Evolutionary conservation across 1,140 invertebrate species (phyloP), one percentile per base, ranked within the genome.

Genomic region (Drosophila equinoxialis): DNA sequence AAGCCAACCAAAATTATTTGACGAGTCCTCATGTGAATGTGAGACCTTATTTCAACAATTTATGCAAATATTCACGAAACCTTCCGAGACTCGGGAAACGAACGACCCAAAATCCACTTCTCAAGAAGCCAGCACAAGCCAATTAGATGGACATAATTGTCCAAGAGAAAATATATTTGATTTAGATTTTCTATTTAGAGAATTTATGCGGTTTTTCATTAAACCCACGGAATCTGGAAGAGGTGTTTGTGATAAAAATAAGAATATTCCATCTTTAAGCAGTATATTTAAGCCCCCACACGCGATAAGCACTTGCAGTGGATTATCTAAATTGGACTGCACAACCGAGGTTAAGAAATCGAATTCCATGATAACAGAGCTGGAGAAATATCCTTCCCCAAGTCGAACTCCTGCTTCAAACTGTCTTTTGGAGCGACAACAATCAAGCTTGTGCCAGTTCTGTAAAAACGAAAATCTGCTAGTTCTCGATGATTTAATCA

Each of bases 371-470:
- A 8, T 48, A 20, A 20, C 30, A 6, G 6, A 30, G 30, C 30
- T 6, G 6, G 30, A 6, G 5, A 6, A 30, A 6, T 30, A 0
- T 30, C 6, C 5, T 30, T 30, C 5, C 30, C 30, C 30, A 30
- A 30, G 30, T 6, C 7, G 23, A 11, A 5, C 6, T 51, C 45
- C 1, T 8, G 3, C 3, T 23, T 23, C 45, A 1, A 20, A 51
- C 57, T 54, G 17, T 48, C 35, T 13, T 26, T 20, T 11, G 3
- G n/a, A 0, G 1, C n/a, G 20, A 1, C 63, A 60, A 20, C 14
- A 5, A 3, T 70, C 75, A 14, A 68, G 66, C 23, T 14, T 65
- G 5, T 84, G 81, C 7, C 57, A 62, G 8, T 60, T 65, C 11
- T 81, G 75, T 37, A 26, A 23, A 4, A 14, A 69, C 30, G 59